These are phyloP conservation scores for Propithecus perrieri DNA, from an alignment of 2,797 vertebrate species.

Conservation along the genomic window DNA sequence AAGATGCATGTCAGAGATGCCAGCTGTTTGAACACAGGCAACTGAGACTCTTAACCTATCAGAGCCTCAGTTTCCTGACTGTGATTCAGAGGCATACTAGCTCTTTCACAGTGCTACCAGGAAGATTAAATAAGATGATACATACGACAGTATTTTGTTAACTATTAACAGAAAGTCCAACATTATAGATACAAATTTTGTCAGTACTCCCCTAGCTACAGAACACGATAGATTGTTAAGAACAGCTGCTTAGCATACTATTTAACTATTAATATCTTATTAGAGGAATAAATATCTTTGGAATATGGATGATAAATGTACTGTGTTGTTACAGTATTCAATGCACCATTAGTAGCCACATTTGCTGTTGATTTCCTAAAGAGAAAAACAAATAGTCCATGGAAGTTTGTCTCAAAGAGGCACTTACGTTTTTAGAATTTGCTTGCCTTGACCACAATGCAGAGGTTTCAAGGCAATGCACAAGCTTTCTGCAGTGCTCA, in stretches of 20 bases:
- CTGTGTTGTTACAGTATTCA: slow-evolving; percentile 74
- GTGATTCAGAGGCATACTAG: background rate
- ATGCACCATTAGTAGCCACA: slow-evolving; percentile 71
- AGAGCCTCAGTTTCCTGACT: background rate
- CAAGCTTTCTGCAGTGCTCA: background rate
- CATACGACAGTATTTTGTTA: slow-evolving; percentile 61
- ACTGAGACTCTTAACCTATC: background rate
- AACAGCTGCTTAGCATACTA: slow-evolving; percentile 76
- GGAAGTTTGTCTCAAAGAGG: slow-evolving; percentile 75
- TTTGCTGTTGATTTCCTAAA: slow-evolving; percentile 71
- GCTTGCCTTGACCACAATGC: slow-evolving; percentile 50
- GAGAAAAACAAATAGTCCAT: slow-evolving; percentile 71
- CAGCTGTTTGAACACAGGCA: slow-evolving; percentile 11
- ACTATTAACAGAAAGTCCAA: background rate
- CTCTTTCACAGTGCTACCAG: background rate
- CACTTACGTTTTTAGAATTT: slow-evolving; percentile 73
- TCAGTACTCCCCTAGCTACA: slow-evolving; percentile 49
- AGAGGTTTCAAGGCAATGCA: slow-evolving; percentile 61
- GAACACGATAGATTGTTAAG: slow-evolving; percentile 73
- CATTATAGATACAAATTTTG: slow-evolving; percentile 74
- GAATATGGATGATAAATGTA: slow-evolving; percentile 75
- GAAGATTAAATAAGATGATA: background rate
- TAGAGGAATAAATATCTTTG: slow-evolving; percentile 54
- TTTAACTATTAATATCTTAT: slow-evolving; percentile 66
- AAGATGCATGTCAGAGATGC: slow-evolving; percentile 3